phyloP scores from a whole-genome alignment of 2,888 invertebrate genomes.

The Tubiluchus corallicola region DNA sequence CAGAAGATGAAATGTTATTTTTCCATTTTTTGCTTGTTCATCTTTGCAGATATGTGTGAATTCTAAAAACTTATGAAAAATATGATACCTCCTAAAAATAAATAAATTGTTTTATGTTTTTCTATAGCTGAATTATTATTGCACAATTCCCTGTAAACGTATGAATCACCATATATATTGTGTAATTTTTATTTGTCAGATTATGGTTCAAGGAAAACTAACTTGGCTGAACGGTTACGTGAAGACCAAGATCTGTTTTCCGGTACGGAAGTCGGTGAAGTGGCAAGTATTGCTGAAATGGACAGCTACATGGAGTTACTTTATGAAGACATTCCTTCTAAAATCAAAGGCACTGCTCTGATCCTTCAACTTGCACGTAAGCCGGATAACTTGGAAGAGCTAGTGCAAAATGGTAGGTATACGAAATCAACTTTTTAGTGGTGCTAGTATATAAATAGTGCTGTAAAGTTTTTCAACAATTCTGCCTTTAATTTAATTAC shows the following conservation, averaged over 20 bases:
- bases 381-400: constrained; percentile 77
- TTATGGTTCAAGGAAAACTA: constrained; percentile 1
- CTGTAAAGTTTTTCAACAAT: neutral
- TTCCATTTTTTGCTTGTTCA: too few relatives aligned
- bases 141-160: too few relatives aligned
- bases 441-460: constrained; percentile 11
- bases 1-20: too few relatives aligned
- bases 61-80: too few relatives aligned
- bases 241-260: constrained; percentile 9
- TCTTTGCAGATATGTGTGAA: too few relatives aligned
- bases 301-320: constrained; percentile 87
- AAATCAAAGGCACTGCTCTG: constrained; percentile 68
- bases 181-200: neutral
- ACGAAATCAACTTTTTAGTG: neutral
- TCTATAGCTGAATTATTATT: too few relatives aligned
- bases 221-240: constrained; percentile 1
- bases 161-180: too few relatives aligned
- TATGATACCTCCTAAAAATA: too few relatives aligned
- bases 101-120: too few relatives aligned
- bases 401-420: constrained; percentile 68
- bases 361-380: constrained; percentile 78
- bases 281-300: constrained; percentile 57
- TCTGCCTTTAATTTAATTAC: constrained; percentile 4
- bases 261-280: constrained; percentile 26
- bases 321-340: constrained; percentile 72